Evolutionary conservation across 2,113 vertebrate genomes (phyloP).

Genomic region (Brachyistius frenatus): DNA sequence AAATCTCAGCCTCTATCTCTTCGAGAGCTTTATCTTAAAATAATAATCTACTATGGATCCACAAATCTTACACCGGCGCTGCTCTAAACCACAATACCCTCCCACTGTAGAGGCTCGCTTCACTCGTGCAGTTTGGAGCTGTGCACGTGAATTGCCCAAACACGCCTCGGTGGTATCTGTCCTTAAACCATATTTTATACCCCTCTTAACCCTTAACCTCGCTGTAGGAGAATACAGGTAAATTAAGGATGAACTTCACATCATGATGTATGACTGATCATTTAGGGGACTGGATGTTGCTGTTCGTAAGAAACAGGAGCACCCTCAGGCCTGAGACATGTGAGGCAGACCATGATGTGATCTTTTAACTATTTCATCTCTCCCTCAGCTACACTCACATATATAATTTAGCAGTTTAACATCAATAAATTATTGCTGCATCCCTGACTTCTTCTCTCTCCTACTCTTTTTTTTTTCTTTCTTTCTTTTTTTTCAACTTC

Average conservation of each 20-base stretch:
- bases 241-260: neutral
- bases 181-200: neutral
- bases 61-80: neutral
- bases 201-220: too few relatives aligned
- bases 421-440: conserved; percentile 59
- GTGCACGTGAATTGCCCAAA: neutral
- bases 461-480: neutral
- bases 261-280: neutral
- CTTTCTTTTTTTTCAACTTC: too few relatives aligned
- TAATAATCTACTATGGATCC: too few relatives aligned
- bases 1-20: too few relatives aligned
- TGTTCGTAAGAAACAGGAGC: neutral
- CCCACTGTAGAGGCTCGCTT: neutral
- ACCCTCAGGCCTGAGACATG: neutral
- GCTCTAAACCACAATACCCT: neutral
- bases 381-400: conserved; percentile 29
- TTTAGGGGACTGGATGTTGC: neutral
- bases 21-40: too few relatives aligned
- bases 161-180: neutral
- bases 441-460: conserved; percentile 28
- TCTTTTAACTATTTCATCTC: neutral
- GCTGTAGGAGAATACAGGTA: neutral
- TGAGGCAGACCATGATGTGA: conserved; percentile 3
- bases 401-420: conserved; percentile 56
- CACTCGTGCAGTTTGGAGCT: neutral